phyloP scores from a whole-genome alignment of 2,113 vertebrate species.

The Lucifuga dentata region DNA sequence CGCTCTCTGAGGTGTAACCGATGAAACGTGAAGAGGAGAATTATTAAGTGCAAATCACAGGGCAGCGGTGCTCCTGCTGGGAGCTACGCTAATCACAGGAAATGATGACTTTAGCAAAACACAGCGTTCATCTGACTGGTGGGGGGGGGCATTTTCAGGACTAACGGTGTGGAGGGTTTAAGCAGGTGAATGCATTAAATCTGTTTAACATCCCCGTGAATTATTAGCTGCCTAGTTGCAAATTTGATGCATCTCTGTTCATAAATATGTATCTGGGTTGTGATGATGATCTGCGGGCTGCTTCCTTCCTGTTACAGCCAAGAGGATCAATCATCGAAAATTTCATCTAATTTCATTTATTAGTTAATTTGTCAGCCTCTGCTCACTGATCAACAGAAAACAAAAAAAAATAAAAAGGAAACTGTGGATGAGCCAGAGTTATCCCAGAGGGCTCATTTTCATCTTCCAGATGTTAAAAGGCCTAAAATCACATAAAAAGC shows the following conservation, averaged over 20 bases:
- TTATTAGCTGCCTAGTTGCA: slow-evolving; percentile 21
- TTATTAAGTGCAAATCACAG: slow-evolving; percentile 52
- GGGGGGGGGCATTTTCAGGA: background rate
- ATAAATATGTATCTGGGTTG: too few species aligned
- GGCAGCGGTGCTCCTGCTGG: slow-evolving; percentile 19
- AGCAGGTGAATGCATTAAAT: slow-evolving; percentile 25
- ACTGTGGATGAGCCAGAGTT: too few species aligned
- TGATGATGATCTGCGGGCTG: too few species aligned
- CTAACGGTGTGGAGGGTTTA: slow-evolving; percentile 23
- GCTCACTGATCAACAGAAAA: too few species aligned
- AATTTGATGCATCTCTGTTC: slow-evolving; percentile 16
- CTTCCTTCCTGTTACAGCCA: too few species aligned
- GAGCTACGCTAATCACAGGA: slow-evolving; percentile 49
- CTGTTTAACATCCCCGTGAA: slow-evolving; percentile 33
- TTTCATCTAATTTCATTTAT: too few species aligned
- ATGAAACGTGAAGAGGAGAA: slow-evolving; percentile 31
- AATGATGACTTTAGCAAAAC: slow-evolving; percentile 60
- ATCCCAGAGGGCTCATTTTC: too few species aligned
- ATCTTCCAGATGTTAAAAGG: too few species aligned
- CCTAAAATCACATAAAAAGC: too few species aligned
- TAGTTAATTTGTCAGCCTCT: too few species aligned
- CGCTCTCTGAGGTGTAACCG: slow-evolving; percentile 12
- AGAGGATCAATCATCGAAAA: too few species aligned
- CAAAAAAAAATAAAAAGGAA: too few species aligned
- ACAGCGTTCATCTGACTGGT: slow-evolving; percentile 11